phyloP scores from a whole-genome alignment of 2,797 vertebrate genomes.

The Mormyrus hasselquistii region DNA sequence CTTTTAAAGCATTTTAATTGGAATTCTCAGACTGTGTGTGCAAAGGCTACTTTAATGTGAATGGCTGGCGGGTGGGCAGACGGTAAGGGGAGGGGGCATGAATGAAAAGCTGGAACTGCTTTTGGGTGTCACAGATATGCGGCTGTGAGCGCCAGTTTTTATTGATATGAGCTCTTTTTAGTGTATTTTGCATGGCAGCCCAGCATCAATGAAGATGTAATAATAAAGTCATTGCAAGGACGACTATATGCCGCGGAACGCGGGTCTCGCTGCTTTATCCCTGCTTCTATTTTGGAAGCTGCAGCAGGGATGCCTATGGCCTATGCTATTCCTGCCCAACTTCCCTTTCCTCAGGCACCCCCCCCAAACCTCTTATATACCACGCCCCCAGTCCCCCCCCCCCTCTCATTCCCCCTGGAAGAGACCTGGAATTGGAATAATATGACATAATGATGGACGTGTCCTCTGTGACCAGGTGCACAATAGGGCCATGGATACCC shows the following conservation, averaged over 20 bases:
- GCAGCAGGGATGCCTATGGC: constrained; percentile 59
- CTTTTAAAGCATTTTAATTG: constrained; percentile 1
- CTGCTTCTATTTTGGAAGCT: constrained; percentile 42
- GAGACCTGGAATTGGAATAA: background rate
- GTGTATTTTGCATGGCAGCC: background rate
- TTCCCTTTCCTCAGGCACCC: constrained; percentile 9
- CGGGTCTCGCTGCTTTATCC: background rate
- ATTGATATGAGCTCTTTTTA: background rate
- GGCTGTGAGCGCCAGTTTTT: background rate
- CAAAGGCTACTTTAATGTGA: background rate
- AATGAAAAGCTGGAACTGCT: background rate
- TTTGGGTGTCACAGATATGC: background rate
- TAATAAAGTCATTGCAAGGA: background rate
- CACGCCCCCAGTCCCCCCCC: background rate
- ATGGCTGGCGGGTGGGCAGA: background rate
- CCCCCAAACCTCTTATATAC: background rate
- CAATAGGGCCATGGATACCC: background rate
- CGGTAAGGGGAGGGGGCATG: background rate
- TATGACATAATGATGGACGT: background rate
- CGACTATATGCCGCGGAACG: background rate
- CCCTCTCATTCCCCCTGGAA: background rate
- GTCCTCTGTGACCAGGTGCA: background rate
- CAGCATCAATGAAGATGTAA: background rate
- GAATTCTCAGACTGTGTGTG: background rate
- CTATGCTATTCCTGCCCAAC: constrained; percentile 28